These are phyloP conservation scores for Chelidonichthys spinosus DNA, from an alignment of 2,797 vertebrate genomes.

Conservation along the genomic window DNA sequence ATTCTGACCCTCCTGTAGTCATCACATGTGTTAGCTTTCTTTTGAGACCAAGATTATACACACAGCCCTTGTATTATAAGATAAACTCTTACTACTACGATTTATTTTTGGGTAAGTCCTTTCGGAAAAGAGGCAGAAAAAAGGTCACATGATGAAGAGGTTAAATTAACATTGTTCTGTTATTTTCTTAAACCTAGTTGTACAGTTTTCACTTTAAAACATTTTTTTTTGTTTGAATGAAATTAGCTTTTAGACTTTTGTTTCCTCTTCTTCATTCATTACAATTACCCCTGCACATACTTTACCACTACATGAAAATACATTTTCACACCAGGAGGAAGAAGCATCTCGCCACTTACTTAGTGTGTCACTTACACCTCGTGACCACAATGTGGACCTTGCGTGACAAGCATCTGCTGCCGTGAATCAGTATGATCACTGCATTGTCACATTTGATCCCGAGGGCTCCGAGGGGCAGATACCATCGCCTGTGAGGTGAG, in stretches of 20 bases:
- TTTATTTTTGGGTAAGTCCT: too few species aligned
- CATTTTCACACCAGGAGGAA: background rate
- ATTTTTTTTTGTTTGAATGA: too few species aligned
- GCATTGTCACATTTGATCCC: constrained; percentile 48
- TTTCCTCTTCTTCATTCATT: background rate
- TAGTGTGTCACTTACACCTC: background rate
- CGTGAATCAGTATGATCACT: constrained; percentile 26
- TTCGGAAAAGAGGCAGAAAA: too few species aligned
- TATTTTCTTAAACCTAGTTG: too few species aligned
- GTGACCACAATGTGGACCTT: constrained; percentile 18
- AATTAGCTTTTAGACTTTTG: background rate
- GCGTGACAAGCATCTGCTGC: constrained; percentile 17
- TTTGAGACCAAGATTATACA: too few species aligned
- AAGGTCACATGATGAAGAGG: too few species aligned
- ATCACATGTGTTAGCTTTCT: too few species aligned
- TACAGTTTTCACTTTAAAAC: too few species aligned
- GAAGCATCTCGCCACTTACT: background rate
- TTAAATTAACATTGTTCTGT: too few species aligned
- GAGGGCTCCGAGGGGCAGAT: constrained; percentile 21
- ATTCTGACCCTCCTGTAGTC: too few species aligned
- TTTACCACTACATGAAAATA: background rate
- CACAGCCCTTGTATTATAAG: too few species aligned
- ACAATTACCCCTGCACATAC: background rate
- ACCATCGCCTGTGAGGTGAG: constrained; percentile 41
- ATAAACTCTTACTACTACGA: too few species aligned